These are phyloP conservation scores for Triplophysa dalaica DNA, from an alignment of 2,113 vertebrate genomes.

Conservation along the genomic window DNA sequence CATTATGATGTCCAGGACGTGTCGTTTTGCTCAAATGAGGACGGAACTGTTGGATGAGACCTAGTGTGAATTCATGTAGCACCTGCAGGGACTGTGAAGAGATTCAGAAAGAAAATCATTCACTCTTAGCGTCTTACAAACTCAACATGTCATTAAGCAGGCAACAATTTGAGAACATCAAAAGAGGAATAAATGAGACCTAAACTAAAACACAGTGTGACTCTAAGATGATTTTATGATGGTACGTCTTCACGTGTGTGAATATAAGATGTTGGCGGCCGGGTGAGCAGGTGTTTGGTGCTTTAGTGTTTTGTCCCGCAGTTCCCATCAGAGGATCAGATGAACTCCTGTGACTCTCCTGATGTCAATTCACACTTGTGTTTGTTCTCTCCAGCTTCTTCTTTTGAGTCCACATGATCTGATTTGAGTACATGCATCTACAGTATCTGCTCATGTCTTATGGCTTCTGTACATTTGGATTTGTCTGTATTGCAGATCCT, in stretches of 20 bases:
- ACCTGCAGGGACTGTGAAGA: not conserved
- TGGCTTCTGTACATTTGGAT: no score
- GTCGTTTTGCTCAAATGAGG: not conserved
- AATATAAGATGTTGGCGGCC: not conserved
- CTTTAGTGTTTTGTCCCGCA: no score
- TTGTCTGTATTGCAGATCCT: no score
- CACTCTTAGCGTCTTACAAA: not conserved
- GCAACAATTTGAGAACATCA: not conserved
- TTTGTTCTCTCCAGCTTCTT: no score
- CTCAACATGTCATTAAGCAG: not conserved
- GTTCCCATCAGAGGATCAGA: no score
- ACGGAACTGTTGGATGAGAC: not conserved
- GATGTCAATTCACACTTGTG: no score
- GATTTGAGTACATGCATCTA: no score
- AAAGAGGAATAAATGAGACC: not conserved
- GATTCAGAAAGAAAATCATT: not conserved
- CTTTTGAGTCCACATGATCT: no score
- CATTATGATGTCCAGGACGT: not conserved
- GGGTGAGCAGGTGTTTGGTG: no score
- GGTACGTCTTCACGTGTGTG: not conserved
- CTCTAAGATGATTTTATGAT: not conserved
- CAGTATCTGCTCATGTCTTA: no score
- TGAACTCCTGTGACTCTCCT: no score
- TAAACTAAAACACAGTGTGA: not conserved
- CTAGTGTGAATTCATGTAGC: not conserved